Evolutionary conservation across 2,888 invertebrate genomes (phyloP).

Genomic region (Drosophila kambysellisi): DNA sequence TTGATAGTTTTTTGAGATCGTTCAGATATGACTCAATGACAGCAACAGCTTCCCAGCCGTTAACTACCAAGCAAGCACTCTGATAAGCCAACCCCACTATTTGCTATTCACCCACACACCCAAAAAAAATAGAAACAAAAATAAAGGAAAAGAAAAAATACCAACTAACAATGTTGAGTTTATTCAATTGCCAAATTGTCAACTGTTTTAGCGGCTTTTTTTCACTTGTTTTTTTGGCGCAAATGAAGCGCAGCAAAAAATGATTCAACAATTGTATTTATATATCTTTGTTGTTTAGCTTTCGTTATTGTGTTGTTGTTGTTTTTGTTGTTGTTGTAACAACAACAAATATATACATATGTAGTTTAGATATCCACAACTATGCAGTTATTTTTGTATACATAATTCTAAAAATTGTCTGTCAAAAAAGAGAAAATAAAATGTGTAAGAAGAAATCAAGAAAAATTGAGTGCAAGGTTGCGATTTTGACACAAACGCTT

Average conservation of each 20-base stretch:
- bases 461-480: conserved; percentile 74
- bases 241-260: conserved; percentile 52
- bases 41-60: conserved; percentile 47
- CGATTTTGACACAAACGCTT: conserved; percentile 70
- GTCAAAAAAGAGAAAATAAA: conserved; percentile 14
- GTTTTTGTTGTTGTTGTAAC: neutral
- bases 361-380: conserved; percentile 24
- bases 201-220: conserved; percentile 35
- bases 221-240: conserved; percentile 5
- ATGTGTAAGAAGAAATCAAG: conserved; percentile 21
- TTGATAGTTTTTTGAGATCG: conserved; percentile 46
- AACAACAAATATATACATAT: neutral
- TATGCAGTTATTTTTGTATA: conserved; percentile 44
- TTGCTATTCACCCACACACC: neutral
- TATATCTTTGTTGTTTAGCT: conserved; percentile 4
- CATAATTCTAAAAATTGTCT: conserved; percentile 71
- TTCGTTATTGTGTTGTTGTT: neutral
- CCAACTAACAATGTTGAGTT: conserved; percentile 28
- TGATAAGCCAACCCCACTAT: conserved; percentile 30
- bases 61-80: conserved; percentile 2
- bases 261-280: conserved; percentile 46
- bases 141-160: neutral
- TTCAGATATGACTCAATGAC: conserved; percentile 43
- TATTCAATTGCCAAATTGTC: conserved; percentile 51
- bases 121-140: neutral